Conservation (phyloP, 2,113 vertebrate genomes). For the Corynorhinus townsendii region DNA sequence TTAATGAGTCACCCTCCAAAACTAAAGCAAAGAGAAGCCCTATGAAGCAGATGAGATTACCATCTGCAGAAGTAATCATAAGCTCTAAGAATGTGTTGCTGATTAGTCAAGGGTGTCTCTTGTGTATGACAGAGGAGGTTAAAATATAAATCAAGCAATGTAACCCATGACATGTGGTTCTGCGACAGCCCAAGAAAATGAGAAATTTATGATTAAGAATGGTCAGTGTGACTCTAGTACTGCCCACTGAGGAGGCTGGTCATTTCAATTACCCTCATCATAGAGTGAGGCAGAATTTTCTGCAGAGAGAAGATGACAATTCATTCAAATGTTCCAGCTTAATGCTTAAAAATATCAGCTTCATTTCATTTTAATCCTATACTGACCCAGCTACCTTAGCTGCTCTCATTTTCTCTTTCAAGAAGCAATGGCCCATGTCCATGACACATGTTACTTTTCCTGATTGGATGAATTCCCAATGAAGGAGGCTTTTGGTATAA, state of each 20-base stretch:
- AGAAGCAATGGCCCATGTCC: not conserved
- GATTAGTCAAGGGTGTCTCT: not conserved
- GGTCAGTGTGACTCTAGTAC: not conserved
- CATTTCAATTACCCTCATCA: not conserved
- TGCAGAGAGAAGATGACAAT: not conserved
- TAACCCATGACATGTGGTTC: not conserved
- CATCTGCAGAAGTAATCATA: conserved; percentile 10
- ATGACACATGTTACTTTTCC: not conserved
- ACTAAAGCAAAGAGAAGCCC: not conserved
- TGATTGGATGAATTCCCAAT: not conserved
- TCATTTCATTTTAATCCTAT: conserved; percentile 34
- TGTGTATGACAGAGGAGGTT: not conserved
- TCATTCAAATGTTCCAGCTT: not conserved
- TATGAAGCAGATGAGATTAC: conserved; percentile 21
- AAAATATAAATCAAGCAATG: not conserved
- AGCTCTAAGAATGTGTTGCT: not conserved
- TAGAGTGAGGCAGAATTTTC: conserved; percentile 2
- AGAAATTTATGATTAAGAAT: not conserved
- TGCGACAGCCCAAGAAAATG: not conserved
- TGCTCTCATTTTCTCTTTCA: conserved; percentile 9
- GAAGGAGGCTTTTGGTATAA: not conserved
- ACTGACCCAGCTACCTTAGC: not conserved
- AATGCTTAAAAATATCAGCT: conserved; percentile 7
- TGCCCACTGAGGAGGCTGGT: not conserved
- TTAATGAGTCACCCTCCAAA: not conserved